Conservation (phyloP, 2,113 vertebrate species). For the Seriola rivoliana region DNA sequence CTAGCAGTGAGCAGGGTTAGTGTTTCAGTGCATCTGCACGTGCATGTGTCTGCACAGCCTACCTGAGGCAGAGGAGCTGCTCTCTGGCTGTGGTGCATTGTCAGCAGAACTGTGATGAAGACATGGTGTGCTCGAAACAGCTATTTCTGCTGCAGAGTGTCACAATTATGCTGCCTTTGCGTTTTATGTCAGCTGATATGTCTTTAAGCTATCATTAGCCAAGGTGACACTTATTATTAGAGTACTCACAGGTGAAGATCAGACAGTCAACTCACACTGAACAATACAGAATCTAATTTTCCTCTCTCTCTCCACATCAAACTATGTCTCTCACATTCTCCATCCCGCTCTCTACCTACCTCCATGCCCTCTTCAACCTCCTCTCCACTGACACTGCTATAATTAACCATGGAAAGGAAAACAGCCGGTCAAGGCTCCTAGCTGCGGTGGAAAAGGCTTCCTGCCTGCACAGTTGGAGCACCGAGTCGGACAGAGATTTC, state of each 20-base stretch:
- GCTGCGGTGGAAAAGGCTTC: constrained; percentile 44
- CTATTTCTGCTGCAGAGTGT: constrained; percentile 33
- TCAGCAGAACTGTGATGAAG: constrained; percentile 63
- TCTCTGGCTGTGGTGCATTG: constrained; percentile 52
- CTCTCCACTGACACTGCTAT: constrained; percentile 58
- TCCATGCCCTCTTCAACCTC: constrained; percentile 44
- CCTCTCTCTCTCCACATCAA: constrained; percentile 18
- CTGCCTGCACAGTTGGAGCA: constrained; percentile 50
- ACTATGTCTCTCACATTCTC: constrained; percentile 38
- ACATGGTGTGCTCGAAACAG: constrained; percentile 39
- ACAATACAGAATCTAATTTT: constrained; percentile 4
- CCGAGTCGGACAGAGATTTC: constrained; percentile 47
- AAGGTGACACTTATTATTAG: neutral
- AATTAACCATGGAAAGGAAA: constrained; percentile 61
- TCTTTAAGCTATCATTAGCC: neutral
- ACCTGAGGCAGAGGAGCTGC: constrained; percentile 64
- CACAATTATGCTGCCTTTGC: constrained; percentile 13
- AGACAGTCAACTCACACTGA: neutral
- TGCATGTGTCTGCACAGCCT: constrained; percentile 24
- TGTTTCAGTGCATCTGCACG: constrained; percentile 31
- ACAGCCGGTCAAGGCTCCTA: constrained; percentile 51
- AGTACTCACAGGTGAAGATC: neutral
- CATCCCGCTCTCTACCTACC: constrained; percentile 35
- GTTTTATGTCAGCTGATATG: constrained; percentile 15
- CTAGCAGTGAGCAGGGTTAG: constrained; percentile 6